Evolutionary conservation across 2,888 invertebrate species (phyloP).

Genomic region (Agonopterix arenella): DNA sequence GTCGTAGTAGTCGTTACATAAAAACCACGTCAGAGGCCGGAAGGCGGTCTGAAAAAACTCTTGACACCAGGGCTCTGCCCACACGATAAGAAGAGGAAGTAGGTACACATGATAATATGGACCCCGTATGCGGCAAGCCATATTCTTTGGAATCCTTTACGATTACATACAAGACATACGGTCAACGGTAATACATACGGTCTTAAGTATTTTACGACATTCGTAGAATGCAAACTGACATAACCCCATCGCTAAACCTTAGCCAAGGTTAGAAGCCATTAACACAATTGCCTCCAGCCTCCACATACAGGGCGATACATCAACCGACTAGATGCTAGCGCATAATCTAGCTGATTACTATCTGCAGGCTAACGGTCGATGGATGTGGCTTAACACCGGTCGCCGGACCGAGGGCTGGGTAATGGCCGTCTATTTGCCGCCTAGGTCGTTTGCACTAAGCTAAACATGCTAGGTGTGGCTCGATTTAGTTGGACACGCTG

Average conservation of each 20-base stretch:
- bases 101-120: no score
- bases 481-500: background rate
- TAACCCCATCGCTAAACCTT: background rate
- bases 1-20: no score
- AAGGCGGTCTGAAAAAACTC: no score
- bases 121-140: no score
- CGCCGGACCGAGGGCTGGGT: slow-evolving; percentile 14
- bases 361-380: slow-evolving; percentile 19
- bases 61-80: no score
- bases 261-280: slow-evolving; percentile 1
- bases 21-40: no score
- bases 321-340: slow-evolving; percentile 15
- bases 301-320: background rate
- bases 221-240: background rate
- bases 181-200: no score
- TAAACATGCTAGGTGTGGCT: slow-evolving; percentile 2
- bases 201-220: no score
- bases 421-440: slow-evolving; percentile 17
- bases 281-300: slow-evolving; percentile 1
- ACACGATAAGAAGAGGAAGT: no score
- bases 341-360: slow-evolving; percentile 47
- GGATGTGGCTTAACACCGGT: slow-evolving; percentile 12
- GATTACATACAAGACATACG: no score
- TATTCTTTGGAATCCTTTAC: no score
- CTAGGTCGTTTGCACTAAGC: slow-evolving; percentile 9